A percentile compares a stretch with the other conserved stretches of the same genome.
phyloP scores from a whole-genome alignment of 1,140 invertebrate species.

The Eriosoma lanigerum region DNA sequence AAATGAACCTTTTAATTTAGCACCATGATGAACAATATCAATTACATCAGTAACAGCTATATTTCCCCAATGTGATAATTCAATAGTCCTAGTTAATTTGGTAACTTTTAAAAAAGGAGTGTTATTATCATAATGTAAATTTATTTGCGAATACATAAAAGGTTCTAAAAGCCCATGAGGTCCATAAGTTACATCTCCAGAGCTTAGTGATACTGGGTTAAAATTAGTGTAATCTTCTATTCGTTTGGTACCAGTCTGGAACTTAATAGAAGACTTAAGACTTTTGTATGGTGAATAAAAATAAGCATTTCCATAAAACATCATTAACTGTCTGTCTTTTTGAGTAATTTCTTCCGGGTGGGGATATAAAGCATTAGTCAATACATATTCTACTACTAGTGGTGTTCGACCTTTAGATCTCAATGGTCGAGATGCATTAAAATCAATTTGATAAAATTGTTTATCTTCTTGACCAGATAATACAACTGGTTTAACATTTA shows the following conservation, averaged over 20 bases:
- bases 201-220: conserved; percentile 78
- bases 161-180: conserved; percentile 76
- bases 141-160: conserved; percentile 67
- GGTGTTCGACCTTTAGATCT: conserved; percentile 62
- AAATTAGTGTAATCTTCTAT: conserved; percentile 85
- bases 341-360: conserved; percentile 87
- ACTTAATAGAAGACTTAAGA: conserved; percentile 75
- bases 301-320: conserved; percentile 82
- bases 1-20: conserved; percentile 90
- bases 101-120: conserved; percentile 92
- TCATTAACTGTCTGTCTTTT: conserved; percentile 89
- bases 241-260: conserved; percentile 74
- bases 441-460: conserved; percentile 65
- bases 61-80: conserved; percentile 99
- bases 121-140: conserved; percentile 95
- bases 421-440: conserved; percentile 65
- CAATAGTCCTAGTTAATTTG: conserved; percentile 80
- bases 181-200: conserved; percentile 82
- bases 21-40: conserved; percentile 89
- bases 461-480: conserved; percentile 58
- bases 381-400: conserved; percentile 74
- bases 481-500: conserved; percentile 56
- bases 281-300: conserved; percentile 81
- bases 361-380: conserved; percentile 74
- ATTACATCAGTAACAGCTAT: conserved; percentile 95